Base-by-base conservation (phyloP, 1,140 invertebrate species). In the Xylocopa sonorina region DNA sequence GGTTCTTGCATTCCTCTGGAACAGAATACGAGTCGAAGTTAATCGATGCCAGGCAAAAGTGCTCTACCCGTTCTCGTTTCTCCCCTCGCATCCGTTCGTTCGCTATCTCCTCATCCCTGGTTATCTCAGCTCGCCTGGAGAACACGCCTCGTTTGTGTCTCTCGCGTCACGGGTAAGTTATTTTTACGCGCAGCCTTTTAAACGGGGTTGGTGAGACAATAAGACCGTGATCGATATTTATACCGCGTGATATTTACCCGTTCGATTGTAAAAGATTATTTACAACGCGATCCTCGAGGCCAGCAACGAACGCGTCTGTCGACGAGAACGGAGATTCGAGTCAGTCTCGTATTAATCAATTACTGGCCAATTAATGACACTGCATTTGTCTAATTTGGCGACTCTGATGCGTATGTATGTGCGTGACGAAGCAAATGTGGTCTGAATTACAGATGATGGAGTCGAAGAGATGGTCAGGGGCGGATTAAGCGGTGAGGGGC, bases 1-100 rank as follows among this genome's bases (percentile, higher is more conserved):
- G 94, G 74, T 93, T 93, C 84, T 93, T 94, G 88, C 95, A 96
- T 48, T 92, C 92, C 60, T 89, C 95, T 95, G 88, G 63, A 93
- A 93, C n/a, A 50, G 5, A 21, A 46, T n/a, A n/a, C n/a, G n/a
- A n/a, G n/a, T n/a, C n/a, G n/a, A n/a, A n/a, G n/a, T n/a, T n/a
- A n/a, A n/a, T n/a, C n/a, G n/a, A n/a, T n/a, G n/a, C n/a, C n/a
- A n/a, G n/a, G n/a, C n/a, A n/a, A n/a, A n/a, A n/a, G n/a, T n/a
- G 16, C 55, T 14, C 29, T 46, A 62, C 71, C 46, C 32, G 14
- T 76, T 50, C 67, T 24, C 50, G 51, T 78, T 71, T 38, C 74
- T 24, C 12, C 51, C n/a, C n/a, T 27, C 43, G 16, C 34, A 46
- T 4, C 16, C 12, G n/a, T 29, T n/a, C 34, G n/a, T 72, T 78